Percentiles rank a stretch among this genome's conserved stretches.
phyloP scores from a whole-genome alignment of 2,113 vertebrate species.

The Phaethon lepturus region DNA sequence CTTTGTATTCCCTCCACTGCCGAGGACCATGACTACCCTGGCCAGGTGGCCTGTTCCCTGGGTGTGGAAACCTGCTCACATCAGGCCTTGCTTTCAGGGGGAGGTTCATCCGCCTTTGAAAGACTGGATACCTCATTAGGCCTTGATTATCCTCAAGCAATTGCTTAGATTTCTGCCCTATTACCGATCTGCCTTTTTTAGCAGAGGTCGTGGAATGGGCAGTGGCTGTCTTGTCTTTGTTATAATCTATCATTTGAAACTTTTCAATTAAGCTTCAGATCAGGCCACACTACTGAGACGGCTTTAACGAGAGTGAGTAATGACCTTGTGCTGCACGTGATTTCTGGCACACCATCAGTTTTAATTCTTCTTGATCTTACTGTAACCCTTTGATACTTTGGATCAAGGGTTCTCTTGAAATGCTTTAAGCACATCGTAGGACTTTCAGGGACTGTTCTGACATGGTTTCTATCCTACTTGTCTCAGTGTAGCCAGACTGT shows the following conservation, averaged over 20 bases:
- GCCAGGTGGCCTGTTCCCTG: neutral
- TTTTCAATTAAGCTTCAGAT: constrained; percentile 84
- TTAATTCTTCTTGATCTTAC: constrained; percentile 85
- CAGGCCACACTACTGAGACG: constrained; percentile 76
- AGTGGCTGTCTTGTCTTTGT: constrained; percentile 77
- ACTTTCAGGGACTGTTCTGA: constrained; percentile 78
- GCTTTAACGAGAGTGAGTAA: constrained; percentile 82
- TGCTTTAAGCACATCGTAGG: constrained; percentile 74
- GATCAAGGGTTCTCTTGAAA: constrained; percentile 82
- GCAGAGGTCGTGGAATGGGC: constrained; percentile 79
- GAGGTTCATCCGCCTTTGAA: constrained; percentile 25
- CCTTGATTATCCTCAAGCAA: constrained; percentile 71
- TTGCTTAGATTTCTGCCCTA: constrained; percentile 71
- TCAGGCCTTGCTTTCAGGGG: neutral
- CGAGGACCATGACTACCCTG: neutral
- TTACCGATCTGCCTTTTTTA: constrained; percentile 77
- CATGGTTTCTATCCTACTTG: constrained; percentile 75
- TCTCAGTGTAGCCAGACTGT: constrained; percentile 70
- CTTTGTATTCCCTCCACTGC: neutral
- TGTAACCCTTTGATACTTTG: constrained; percentile 82
- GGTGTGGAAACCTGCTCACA: neutral
- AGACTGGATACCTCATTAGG: constrained; percentile 73
- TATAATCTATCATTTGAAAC: constrained; percentile 82
- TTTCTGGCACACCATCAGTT: constrained; percentile 81
- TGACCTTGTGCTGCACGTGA: constrained; percentile 81